phyloP scores from a whole-genome alignment of 2,888 invertebrate species.

The Epinotia bilunana region DNA sequence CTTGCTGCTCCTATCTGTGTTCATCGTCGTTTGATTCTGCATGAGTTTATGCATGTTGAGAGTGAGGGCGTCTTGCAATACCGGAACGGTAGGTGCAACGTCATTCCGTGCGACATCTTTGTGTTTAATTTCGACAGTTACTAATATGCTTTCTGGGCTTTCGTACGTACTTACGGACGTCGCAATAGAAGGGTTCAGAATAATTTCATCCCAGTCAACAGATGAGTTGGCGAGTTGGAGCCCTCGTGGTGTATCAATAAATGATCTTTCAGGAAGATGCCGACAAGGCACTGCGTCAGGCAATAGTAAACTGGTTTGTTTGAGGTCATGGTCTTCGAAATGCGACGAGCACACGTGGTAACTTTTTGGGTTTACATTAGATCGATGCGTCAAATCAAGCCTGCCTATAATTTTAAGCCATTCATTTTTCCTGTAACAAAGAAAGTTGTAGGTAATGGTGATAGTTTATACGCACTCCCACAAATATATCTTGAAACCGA shows the following conservation, averaged over 20 bases:
- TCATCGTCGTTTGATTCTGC: background rate
- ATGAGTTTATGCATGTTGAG: conserved; percentile 15
- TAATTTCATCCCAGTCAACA: conserved; percentile 17
- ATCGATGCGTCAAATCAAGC: background rate
- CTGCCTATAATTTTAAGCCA: conserved; percentile 27
- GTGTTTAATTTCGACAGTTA: background rate
- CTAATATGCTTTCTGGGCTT: background rate
- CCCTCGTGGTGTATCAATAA: background rate
- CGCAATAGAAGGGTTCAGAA: background rate
- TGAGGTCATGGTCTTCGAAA: conserved; percentile 15
- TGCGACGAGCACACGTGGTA: conserved; percentile 18
- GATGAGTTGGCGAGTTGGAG: background rate
- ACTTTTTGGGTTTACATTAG: background rate
- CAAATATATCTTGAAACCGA: too few relatives aligned
- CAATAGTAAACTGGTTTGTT: background rate
- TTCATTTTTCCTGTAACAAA: conserved; percentile 25
- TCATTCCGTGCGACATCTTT: background rate
- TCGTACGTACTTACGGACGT: background rate
- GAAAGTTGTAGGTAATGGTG: background rate
- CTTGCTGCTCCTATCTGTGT: conserved; percentile 10
- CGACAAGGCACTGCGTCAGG: conserved; percentile 9
- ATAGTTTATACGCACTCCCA: too few relatives aligned
- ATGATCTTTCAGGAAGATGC: conserved; percentile 11
- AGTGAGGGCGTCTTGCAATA: conserved; percentile 11
- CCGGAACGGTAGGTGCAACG: background rate